A percentile compares a stretch with the other conserved stretches of the same genome.
These are phyloP conservation scores for Eciton burchellii DNA, from an alignment of 1,140 invertebrate genomes.

Conservation along the genomic window DNA sequence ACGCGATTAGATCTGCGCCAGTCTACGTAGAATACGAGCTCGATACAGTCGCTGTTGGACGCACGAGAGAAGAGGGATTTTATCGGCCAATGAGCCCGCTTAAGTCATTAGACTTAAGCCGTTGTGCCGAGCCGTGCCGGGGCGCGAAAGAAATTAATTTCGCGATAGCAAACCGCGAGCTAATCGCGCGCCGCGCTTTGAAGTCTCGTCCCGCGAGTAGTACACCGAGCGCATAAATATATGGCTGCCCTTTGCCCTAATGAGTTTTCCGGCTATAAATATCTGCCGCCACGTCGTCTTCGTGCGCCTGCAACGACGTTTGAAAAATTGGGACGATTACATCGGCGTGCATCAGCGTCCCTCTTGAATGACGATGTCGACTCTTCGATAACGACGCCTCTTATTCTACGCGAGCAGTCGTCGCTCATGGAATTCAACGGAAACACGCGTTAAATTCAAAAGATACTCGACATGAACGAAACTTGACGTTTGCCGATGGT, in stretches of 20 bases:
- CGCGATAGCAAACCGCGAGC: slow-evolving; percentile 36
- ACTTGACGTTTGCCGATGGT: slow-evolving; percentile 21
- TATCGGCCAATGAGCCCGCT: slow-evolving; percentile 32
- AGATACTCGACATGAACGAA: slow-evolving; percentile 25
- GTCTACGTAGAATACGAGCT: slow-evolving; percentile 3
- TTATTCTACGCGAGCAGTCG: no score
- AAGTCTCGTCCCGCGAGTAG: slow-evolving; percentile 37
- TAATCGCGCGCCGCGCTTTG: slow-evolving; percentile 63
- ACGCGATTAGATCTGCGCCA: background rate
- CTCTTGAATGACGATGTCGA: background rate
- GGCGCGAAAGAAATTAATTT: slow-evolving; percentile 65
- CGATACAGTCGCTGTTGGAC: slow-evolving; percentile 43
- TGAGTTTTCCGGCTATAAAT: slow-evolving; percentile 28
- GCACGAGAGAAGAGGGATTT: slow-evolving; percentile 31
- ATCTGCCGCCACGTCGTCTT: slow-evolving; percentile 25
- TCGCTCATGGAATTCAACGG: background rate
- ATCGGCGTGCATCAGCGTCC: background rate
- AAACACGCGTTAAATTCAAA: no score
- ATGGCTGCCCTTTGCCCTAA: slow-evolving; percentile 43
- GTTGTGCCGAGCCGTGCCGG: slow-evolving; percentile 5
- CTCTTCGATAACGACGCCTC: no score
- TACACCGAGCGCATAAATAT: slow-evolving; percentile 40
- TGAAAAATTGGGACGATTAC: background rate
- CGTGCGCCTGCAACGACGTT: background rate
- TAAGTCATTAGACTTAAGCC: slow-evolving; percentile 51